Base-by-base conservation (phyloP, 2,113 vertebrate genomes). In the Sinocyclocheilus maitianheensis region DNA sequence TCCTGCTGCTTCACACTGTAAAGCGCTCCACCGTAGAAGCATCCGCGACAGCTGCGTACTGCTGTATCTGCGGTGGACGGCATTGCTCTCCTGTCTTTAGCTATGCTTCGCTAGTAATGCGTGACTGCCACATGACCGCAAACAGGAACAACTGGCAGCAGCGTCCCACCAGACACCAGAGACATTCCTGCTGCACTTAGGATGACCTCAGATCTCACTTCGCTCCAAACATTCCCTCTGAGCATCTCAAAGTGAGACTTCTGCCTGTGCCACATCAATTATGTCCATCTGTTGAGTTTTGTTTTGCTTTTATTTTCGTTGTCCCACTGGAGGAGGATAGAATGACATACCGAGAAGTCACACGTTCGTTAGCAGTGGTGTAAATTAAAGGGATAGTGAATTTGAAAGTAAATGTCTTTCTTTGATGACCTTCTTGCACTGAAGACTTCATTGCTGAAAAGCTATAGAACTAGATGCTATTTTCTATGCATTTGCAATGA, bases 141-240 rank as follows among this genome's bases (percentile, higher is more conserved):
- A 30, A 71, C 75, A 76, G 75, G 60, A 89, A 89, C 60, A 51
- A 51, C 46, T 22, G 62, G 16, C 84, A 37, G 81, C 30, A 24
- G 43, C 1, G 58, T 86, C 76, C 84, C 80, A 18, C 58, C 67
- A 84, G 86, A 85, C 65, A 43, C 30, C 51, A 30, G 37, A 85
- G 83, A 87, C 53, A 80, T 75, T 81, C 9, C 51, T 83, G 20
- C 58, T 87, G 84, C 86, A 87, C 86, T 89, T 74, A 13, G 40
- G 67, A 5, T 87, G 81, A 87, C 88, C 88, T 83, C 72, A 9
- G 58, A 83, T 77, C 77, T 85, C 71, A 77, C 63, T 40, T 77
- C 43, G 7, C 58, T 55, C 30, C 51, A n/a, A 43, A 43, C 51
- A 82, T 37, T 10, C 82, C 77, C 85, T 86, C 76, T 4, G 77